phyloP scores from a whole-genome alignment of 2,797 vertebrate species.

The Enteromius thamalakanensis region DNA sequence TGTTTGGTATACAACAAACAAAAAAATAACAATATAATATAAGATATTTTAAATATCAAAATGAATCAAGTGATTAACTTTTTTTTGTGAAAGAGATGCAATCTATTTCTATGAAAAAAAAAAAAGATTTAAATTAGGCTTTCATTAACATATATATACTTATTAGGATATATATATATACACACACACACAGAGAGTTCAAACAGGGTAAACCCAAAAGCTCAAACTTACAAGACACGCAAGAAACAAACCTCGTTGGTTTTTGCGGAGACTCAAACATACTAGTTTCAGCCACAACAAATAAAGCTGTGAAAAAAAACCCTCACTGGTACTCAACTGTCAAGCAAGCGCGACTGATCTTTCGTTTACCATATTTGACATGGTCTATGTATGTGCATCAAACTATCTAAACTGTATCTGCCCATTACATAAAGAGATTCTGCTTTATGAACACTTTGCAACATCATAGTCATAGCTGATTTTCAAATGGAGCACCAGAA shows the following conservation, averaged over 20 bases:
- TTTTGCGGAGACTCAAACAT: background rate
- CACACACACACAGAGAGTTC: background rate
- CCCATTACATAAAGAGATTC: background rate
- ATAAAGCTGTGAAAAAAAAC: background rate
- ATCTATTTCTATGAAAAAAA: background rate
- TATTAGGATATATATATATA: no score
- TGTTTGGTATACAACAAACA: background rate
- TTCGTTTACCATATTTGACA: background rate
- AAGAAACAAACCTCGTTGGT: background rate
- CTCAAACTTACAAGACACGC: background rate
- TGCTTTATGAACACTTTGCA: background rate
- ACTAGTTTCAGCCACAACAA: background rate
- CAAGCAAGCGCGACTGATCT: background rate
- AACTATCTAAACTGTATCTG: background rate
- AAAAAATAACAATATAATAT: background rate
- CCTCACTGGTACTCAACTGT: background rate
- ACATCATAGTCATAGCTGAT: background rate
- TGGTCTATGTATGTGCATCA: background rate
- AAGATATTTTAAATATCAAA: background rate
- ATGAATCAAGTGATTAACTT: background rate
- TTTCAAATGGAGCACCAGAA: background rate
- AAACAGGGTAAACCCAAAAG: background rate
- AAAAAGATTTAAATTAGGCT: background rate
- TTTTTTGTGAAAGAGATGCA: background rate
- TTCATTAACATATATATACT: background rate